phyloP scores from a whole-genome alignment of 1,140 invertebrate genomes.

The Neuroterus valhalla region DNA sequence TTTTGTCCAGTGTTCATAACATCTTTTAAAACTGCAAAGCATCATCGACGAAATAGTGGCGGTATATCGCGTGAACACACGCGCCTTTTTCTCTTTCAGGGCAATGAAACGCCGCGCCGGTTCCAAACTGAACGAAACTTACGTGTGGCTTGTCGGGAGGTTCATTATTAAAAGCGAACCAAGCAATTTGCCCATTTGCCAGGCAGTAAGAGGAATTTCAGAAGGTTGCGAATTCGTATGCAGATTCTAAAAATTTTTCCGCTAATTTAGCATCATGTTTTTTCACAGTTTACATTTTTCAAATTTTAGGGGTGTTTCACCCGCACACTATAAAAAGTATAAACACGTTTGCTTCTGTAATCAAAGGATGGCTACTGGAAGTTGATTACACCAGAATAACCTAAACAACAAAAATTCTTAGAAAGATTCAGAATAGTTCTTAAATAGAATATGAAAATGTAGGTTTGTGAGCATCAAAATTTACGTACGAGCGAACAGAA shows the following conservation, averaged over 20 bases:
- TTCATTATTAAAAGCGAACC: slow-evolving; percentile 24
- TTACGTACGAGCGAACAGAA: slow-evolving; percentile 55
- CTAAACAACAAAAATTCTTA: too few species aligned
- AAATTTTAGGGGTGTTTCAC: neutral
- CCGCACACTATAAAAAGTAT: neutral
- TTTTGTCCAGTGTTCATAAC: slow-evolving; percentile 1
- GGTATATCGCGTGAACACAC: slow-evolving; percentile 27
- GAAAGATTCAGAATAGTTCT: too few species aligned
- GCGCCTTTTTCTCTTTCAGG: slow-evolving; percentile 16
- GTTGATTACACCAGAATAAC: too few species aligned
- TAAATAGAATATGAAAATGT: neutral
- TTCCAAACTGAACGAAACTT: neutral
- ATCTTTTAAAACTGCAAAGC: neutral
- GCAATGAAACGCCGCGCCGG: neutral
- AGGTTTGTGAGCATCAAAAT: slow-evolving; percentile 55
- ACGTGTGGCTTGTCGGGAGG: slow-evolving; percentile 17
- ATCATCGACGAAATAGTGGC: slow-evolving; percentile 6
- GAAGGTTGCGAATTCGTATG: slow-evolving; percentile 14
- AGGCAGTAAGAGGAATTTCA: neutral
- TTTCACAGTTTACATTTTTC: neutral
- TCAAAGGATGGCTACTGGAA: too few species aligned
- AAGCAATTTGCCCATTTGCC: slow-evolving; percentile 4
- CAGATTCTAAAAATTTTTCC: slow-evolving; percentile 16
- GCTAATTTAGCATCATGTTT: neutral
- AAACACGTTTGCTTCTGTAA: too few species aligned